Percentiles rank a stretch among this genome's conserved stretches.
These are phyloP conservation scores for Drosophila simulans DNA, from an alignment of 1,140 invertebrate species.

Conservation along the genomic window DNA sequence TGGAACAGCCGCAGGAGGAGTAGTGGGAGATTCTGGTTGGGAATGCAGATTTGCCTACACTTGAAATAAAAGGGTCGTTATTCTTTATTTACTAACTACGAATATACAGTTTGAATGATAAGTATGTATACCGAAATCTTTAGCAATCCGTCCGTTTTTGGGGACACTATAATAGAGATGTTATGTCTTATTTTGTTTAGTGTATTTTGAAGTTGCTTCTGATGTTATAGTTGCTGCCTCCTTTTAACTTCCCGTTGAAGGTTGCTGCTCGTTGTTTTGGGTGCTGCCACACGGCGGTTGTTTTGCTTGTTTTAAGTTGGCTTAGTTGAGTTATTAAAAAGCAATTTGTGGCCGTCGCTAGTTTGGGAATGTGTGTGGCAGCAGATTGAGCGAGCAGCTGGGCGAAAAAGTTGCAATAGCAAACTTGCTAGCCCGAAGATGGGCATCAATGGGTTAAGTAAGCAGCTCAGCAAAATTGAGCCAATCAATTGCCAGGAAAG, in stretches of 20 bases:
- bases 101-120: no score
- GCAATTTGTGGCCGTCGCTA: slow-evolving; percentile 72
- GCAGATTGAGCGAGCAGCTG: slow-evolving; percentile 73
- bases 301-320: slow-evolving; percentile 58
- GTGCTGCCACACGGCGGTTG: slow-evolving; percentile 48
- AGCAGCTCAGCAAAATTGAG: slow-evolving; percentile 35
- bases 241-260: slow-evolving; percentile 74
- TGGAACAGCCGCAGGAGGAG: slow-evolving; percentile 22
- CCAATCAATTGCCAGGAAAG: slow-evolving; percentile 26
- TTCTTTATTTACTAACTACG: no score
- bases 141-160: no score
- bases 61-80: neutral
- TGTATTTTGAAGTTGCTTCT: slow-evolving; percentile 27
- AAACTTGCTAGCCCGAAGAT: slow-evolving; percentile 34
- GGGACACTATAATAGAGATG: no score
- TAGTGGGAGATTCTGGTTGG: slow-evolving; percentile 23
- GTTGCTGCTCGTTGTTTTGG: slow-evolving; percentile 45
- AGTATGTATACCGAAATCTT: no score
- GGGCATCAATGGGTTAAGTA: slow-evolving; percentile 50
- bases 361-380: slow-evolving; percentile 58
- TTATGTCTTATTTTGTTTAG: neutral
- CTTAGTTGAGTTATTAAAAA: slow-evolving; percentile 82
- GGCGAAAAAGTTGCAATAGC: slow-evolving; percentile 53
- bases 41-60: slow-evolving; percentile 58
- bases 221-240: slow-evolving; percentile 60